Conservation (phyloP, 1,140 invertebrate species). For the Philopotamus ludificatus region DNA sequence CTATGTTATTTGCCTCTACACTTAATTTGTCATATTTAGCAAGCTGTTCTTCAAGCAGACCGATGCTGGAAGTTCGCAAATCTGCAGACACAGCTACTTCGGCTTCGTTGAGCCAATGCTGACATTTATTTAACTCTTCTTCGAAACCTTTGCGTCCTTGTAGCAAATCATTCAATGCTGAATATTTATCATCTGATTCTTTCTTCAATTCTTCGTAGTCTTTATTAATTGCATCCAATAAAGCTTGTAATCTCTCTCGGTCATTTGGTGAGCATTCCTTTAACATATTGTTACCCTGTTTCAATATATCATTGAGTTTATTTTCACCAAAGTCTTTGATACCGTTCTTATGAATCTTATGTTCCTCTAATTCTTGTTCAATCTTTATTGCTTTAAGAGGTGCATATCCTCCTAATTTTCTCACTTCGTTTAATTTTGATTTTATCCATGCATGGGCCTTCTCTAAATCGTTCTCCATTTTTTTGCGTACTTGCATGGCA, state of each 20-base stretch:
- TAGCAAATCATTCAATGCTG: constrained; percentile 69
- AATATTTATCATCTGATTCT: constrained; percentile 71
- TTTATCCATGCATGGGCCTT: constrained; percentile 77
- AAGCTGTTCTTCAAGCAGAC: constrained; percentile 81
- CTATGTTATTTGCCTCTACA: constrained; percentile 70
- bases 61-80: constrained; percentile 71
- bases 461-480: constrained; percentile 75
- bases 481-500: constrained; percentile 67
- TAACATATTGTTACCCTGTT: constrained; percentile 71
- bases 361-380: constrained; percentile 74
- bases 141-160: constrained; percentile 78
- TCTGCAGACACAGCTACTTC: constrained; percentile 81
- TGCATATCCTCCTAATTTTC: constrained; percentile 71
- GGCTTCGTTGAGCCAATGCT: constrained; percentile 84
- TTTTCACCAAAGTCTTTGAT: constrained; percentile 77
- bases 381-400: constrained; percentile 72
- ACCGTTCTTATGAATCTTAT: constrained; percentile 71
- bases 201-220: constrained; percentile 70
- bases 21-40: constrained; percentile 79
- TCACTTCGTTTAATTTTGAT: constrained; percentile 71
- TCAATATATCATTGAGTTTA: constrained; percentile 71
- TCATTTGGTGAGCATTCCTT: constrained; percentile 80
- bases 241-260: constrained; percentile 61
- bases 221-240: constrained; percentile 67
- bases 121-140: constrained; percentile 73